phyloP scores from a whole-genome alignment of 2,113 vertebrate species.

The Trinectes maculatus region DNA sequence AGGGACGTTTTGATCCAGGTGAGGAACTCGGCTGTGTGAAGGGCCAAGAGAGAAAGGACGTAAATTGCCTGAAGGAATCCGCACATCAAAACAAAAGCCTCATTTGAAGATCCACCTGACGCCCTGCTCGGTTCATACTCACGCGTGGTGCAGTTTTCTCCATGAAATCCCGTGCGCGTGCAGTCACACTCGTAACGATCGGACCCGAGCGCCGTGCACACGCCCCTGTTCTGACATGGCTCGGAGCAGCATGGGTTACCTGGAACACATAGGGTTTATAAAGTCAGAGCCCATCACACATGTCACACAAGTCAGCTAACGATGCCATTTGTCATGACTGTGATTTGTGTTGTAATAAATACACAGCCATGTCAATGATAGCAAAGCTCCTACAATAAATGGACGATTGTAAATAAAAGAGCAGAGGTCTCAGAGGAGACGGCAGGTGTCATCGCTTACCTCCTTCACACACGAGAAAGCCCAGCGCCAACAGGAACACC shows the following conservation, averaged over 20 bases:
- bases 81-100: not conserved
- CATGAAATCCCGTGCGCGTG: conserved; percentile 90
- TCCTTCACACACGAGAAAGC: conserved; percentile 66
- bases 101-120: not conserved
- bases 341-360: not conserved
- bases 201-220: conserved; percentile 83
- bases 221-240: conserved; percentile 93
- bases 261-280: conserved; percentile 50
- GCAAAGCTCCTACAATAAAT: too few relatives aligned
- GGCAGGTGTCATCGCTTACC: conserved; percentile 62
- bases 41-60: not conserved
- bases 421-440: not conserved
- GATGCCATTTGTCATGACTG: too few relatives aligned
- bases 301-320: too few relatives aligned
- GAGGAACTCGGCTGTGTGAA: conserved; percentile 88
- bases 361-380: too few relatives aligned
- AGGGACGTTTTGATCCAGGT: conserved; percentile 87
- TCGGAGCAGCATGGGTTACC: conserved; percentile 93
- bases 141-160: conserved; percentile 92
- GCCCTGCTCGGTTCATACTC: conserved; percentile 57
- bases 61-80: not conserved
- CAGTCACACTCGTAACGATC: conserved; percentile 92
- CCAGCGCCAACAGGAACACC: conserved; percentile 65
- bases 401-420: too few relatives aligned
- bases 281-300: too few relatives aligned